A percentile compares a stretch with the other conserved stretches of the same genome.
Conservation (phyloP, 2,113 vertebrate genomes). For the Bos indicus region DNA sequence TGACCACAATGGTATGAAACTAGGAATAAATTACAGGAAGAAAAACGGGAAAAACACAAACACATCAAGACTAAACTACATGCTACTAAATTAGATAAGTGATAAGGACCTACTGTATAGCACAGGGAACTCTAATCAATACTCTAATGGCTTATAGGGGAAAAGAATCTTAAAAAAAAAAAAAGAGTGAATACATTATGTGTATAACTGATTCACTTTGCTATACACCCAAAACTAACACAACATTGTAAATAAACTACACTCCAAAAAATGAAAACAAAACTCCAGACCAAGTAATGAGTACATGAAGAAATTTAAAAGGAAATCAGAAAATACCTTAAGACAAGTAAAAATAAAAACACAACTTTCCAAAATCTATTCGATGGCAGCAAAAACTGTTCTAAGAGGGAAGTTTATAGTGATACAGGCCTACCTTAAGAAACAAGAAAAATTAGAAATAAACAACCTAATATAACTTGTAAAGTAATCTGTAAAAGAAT, state of each 20-base stretch:
- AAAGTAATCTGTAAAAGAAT: background rate
- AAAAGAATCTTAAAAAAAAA: background rate
- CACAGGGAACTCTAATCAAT: background rate
- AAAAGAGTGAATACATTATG: background rate
- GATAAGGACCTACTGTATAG: background rate
- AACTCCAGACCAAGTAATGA: background rate
- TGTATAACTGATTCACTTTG: background rate
- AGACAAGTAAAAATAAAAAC: background rate
- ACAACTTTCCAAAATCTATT: background rate
- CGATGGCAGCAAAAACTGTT: background rate
- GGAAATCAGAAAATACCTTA: background rate
- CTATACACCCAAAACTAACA: background rate
- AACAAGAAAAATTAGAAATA: background rate
- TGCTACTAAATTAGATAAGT: background rate
- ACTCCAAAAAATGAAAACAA: background rate
- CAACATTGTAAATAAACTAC: background rate
- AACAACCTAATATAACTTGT: background rate
- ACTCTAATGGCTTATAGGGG: background rate
- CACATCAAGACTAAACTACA: background rate
- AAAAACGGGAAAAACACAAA: background rate
- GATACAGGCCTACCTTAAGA: background rate
- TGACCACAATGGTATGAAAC: background rate
- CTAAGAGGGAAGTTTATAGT: background rate
- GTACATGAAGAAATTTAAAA: background rate
- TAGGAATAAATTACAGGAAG: background rate